Conservation (phyloP, 2,888 invertebrate species). For the Melikaiella ostensackeni region DNA sequence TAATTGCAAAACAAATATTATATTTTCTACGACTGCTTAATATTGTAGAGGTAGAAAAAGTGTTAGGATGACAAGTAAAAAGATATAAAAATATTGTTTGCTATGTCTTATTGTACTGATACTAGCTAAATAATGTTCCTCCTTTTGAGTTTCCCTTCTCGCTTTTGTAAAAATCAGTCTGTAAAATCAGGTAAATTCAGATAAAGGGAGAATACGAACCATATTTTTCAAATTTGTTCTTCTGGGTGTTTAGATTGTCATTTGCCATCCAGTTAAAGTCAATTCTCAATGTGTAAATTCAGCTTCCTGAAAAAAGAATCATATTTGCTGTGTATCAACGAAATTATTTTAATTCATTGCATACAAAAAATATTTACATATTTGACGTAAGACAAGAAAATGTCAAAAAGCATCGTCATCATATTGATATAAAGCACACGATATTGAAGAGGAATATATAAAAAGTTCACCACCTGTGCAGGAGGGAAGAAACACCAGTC, state of each 20-base stretch:
- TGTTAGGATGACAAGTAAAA: no score
- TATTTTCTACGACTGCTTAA: no score
- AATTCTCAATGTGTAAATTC: not conserved
- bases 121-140: no score
- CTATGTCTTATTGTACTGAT: no score
- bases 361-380: constrained; percentile 78
- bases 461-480: constrained; percentile 93
- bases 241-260: not conserved
- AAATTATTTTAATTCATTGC: no score
- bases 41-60: no score
- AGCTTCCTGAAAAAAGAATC: not conserved
- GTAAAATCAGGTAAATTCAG: no score
- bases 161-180: no score
- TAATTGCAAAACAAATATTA: no score
- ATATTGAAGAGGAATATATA: constrained; percentile 87
- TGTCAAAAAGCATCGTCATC: constrained; percentile 91
- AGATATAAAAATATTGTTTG: no score
- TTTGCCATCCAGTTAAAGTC: not conserved
- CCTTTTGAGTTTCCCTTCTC: no score
- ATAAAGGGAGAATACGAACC: not conserved
- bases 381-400: constrained; percentile 93
- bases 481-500: constrained; percentile 96
- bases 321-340: no score
- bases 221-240: not conserved
- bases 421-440: constrained; percentile 92